Evolutionary conservation across 2,797 vertebrate species (phyloP), one percentile per base, ranked within the genome.

Genomic region (Alosa sapidissima): DNA sequence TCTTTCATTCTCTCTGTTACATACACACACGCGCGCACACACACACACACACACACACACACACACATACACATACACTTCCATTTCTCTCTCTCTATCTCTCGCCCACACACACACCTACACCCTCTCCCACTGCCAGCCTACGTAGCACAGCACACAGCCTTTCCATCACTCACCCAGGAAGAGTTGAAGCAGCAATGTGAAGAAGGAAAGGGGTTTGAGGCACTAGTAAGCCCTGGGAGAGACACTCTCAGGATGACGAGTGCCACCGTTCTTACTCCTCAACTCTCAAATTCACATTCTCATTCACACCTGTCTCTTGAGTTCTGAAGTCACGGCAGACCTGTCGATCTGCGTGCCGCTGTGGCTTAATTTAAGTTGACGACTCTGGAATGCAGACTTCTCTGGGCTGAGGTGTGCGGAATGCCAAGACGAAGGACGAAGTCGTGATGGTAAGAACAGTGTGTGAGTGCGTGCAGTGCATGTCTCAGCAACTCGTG

Each of bases 81-180:
- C n/a, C n/a, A n/a, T 54, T 41, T 45, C 28, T 78, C 13, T 0
- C 28, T 58, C 84, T 48, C 36, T 55, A 21, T 45, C 62, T 72
- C 60, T 55, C 49, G 48, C 28, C 11, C 19, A 24, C 16, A 8
- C 16, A 8, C 84, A 52, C 36, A 36, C 33, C 54, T 9, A 33
- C 62, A 68, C 68, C 13, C 60, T 72, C 84, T 84, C 81, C 81
- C 58, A 45, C 21, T 49, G 28, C 65, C 83, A 36, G 82, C 47
- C 62, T 47, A 11, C 52, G 28, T 81, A 51, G 11, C 83, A 83
- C 84, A n/a, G 6, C n/a, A 8, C n/a, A 8, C 21, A 62, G n/a
- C n/a, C 58, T 24, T 81, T 88, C 86, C 75, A 84, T 88, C 88
- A 85, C 58, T 86, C 87, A 81, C 54, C 54, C 60, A 81, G 60